Conservation (phyloP, 2,113 vertebrate species). For the Eulemur macaco region DNA sequence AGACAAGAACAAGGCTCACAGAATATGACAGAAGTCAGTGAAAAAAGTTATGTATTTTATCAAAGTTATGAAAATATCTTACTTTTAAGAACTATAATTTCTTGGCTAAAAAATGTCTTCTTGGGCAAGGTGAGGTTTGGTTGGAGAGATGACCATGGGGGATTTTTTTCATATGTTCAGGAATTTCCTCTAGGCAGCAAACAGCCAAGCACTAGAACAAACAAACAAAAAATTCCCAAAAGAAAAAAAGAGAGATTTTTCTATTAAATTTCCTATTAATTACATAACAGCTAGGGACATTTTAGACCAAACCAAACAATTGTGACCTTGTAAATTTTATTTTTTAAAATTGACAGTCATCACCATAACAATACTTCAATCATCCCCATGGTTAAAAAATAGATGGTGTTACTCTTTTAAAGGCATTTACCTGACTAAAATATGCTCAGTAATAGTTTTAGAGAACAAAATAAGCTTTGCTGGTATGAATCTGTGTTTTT, state of each 20-base stretch:
- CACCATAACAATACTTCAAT: neutral
- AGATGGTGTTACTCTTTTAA: neutral
- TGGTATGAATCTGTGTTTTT: neutral
- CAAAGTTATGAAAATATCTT: constrained; percentile 2
- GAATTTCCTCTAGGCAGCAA: neutral
- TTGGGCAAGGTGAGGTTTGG: neutral
- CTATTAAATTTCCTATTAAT: neutral
- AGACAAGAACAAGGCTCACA: neutral
- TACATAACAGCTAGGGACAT: neutral
- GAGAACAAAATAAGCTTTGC: constrained; percentile 1
- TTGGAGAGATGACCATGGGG: neutral
- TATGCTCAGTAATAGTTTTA: neutral
- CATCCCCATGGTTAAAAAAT: neutral
- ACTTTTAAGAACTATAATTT: neutral
- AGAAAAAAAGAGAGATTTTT: neutral
- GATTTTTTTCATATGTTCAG: neutral
- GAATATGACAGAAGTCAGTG: neutral
- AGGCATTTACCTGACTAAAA: neutral
- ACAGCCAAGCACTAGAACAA: neutral
- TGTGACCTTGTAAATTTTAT: neutral
- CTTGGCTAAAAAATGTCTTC: neutral
- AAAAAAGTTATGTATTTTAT: neutral
- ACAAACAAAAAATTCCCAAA: neutral
- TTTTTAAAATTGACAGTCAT: neutral
- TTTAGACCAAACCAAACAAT: neutral